These are phyloP conservation scores for Syndactyla subalaris DNA, from an alignment of 2,797 vertebrate species.

Conservation along the genomic window DNA sequence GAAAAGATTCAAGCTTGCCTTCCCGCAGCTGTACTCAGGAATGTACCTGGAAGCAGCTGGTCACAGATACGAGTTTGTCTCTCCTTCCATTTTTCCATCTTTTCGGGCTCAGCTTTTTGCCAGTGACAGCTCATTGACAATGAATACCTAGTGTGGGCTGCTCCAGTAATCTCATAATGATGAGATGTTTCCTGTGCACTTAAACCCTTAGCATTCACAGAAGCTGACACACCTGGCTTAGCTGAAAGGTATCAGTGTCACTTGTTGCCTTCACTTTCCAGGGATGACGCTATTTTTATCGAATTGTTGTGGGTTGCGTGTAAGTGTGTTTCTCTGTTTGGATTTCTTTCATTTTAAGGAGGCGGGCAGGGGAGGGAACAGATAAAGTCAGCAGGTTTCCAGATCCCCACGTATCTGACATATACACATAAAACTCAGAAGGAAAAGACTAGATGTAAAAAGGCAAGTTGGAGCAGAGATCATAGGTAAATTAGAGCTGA, in stretches of 20 bases:
- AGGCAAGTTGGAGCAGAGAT: slow-evolving; percentile 63
- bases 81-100: slow-evolving; percentile 39
- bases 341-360: slow-evolving; percentile 28
- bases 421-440: neutral
- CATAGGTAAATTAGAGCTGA: slow-evolving; percentile 54
- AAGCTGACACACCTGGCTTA: slow-evolving; percentile 68
- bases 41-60: slow-evolving; percentile 68
- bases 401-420: neutral
- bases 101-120: slow-evolving; percentile 21
- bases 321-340: neutral
- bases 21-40: slow-evolving; percentile 63
- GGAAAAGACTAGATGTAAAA: slow-evolving; percentile 4
- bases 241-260: slow-evolving; percentile 28
- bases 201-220: slow-evolving; percentile 57
- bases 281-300: slow-evolving; percentile 55
- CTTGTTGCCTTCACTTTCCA: slow-evolving; percentile 60
- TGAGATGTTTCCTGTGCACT: slow-evolving; percentile 71
- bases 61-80: slow-evolving; percentile 3
- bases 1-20: slow-evolving; percentile 33
- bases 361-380: neutral
- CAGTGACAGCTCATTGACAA: slow-evolving; percentile 80
- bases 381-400: slow-evolving; percentile 28
- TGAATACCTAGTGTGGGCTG: slow-evolving; percentile 67
- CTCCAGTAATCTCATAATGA: slow-evolving; percentile 66
- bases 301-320: neutral